Conservation (phyloP, 92 coral and sea anemone species). For the Virgularia gustaviana region DNA sequence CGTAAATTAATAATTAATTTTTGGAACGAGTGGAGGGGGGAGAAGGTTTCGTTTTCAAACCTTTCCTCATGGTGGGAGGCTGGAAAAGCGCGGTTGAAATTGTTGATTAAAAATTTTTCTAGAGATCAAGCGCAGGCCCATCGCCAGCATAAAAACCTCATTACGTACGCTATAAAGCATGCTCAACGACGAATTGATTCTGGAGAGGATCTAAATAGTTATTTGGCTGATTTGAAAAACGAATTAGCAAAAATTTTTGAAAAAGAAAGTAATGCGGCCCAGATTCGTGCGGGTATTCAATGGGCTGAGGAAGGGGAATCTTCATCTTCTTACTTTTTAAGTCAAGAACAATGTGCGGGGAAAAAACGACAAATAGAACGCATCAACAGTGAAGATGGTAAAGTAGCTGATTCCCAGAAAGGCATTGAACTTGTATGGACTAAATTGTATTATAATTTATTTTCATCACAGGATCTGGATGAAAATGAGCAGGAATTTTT, state of each 20-base stretch:
- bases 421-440: constrained; percentile 10
- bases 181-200: background rate
- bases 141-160: background rate
- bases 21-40: background rate
- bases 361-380: background rate
- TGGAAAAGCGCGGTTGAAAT: background rate
- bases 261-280: background rate
- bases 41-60: background rate
- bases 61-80: constrained; percentile 6
- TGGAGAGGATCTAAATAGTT: background rate
- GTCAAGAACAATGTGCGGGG: background rate
- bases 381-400: background rate
- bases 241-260: background rate
- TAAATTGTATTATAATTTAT: background rate
- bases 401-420: too few species aligned
- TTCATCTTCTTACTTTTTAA: background rate
- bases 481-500: background rate
- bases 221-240: background rate
- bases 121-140: background rate
- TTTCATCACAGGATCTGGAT: background rate
- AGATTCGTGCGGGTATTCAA: background rate
- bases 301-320: constrained; percentile 11
- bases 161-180: background rate
- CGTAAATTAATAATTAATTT: background rate
- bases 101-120: background rate